Percentiles rank a stretch among this genome's conserved stretches.
Evolutionary conservation across 2,797 vertebrate species (phyloP).

Genomic region (Lacerta bilineata): DNA sequence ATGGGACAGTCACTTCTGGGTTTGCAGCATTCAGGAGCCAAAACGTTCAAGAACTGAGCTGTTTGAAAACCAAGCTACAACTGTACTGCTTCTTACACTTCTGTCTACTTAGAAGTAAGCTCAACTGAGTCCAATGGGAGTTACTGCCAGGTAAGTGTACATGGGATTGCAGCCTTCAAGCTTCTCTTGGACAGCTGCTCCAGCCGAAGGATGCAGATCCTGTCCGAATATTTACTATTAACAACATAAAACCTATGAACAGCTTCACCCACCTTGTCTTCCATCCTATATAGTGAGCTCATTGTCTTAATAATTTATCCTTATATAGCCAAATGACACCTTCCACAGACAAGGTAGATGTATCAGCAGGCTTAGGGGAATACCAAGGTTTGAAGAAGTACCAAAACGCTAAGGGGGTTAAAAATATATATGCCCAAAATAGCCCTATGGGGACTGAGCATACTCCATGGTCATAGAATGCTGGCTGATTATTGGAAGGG

Average conservation of each 20-base stretch:
- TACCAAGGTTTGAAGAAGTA: not conserved
- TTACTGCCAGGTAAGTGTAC: too few species aligned
- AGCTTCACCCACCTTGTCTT: not conserved
- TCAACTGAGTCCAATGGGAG: too few species aligned
- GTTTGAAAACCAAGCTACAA: too few species aligned
- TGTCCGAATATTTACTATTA: not conserved
- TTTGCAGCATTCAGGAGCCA: too few species aligned
- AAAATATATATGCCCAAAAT: not conserved
- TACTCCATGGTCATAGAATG: not conserved
- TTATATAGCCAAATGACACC: not conserved
- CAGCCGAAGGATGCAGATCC: not conserved
- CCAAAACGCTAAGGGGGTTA: too few species aligned
- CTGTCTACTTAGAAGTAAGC: too few species aligned
- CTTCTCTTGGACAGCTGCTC: not conserved
- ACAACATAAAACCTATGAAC: not conserved
- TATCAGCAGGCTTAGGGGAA: not conserved
- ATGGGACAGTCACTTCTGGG: too few species aligned
- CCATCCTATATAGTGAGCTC: not conserved
- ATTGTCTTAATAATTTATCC: not conserved
- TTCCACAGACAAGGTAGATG: not conserved
- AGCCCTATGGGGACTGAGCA: not conserved
- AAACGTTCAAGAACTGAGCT: too few species aligned
- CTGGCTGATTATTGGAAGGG: not conserved
- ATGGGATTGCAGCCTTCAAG: too few species aligned
- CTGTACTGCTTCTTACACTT: too few species aligned